Conservation (phyloP, 1,140 invertebrate species). For the Drosophila mauritiana region DNA sequence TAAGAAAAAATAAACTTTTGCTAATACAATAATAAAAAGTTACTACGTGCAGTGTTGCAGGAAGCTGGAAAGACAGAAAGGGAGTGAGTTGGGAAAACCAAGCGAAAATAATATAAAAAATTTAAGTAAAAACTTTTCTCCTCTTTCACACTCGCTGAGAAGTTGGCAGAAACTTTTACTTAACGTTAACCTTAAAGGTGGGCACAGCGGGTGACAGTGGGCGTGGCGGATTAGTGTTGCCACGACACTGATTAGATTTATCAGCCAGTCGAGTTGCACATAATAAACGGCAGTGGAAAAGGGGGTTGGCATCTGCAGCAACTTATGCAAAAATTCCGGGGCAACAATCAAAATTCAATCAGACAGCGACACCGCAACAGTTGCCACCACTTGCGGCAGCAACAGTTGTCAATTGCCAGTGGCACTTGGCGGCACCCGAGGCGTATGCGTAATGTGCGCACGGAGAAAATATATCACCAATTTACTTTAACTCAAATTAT, state of each 20-base stretch:
- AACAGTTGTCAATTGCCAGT: conserved; percentile 75
- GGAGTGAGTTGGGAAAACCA: not conserved
- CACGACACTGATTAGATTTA: conserved; percentile 80
- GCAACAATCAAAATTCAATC: conserved; percentile 78
- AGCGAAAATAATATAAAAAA: conserved; percentile 57
- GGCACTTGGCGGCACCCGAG: conserved; percentile 26
- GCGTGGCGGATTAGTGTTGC: conserved; percentile 59
- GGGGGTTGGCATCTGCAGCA: conserved; percentile 7
- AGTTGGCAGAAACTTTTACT: conserved; percentile 65
- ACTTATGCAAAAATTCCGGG: conserved; percentile 64
- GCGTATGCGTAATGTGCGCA: conserved; percentile 63
- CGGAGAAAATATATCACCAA: not conserved
- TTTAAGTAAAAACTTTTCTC: conserved; percentile 67
- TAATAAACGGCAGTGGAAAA: conserved; percentile 44
- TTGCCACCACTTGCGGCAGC: conserved; percentile 67
- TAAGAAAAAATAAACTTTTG: conserved; percentile 68
- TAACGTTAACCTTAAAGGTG: conserved; percentile 69
- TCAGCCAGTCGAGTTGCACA: conserved; percentile 67
- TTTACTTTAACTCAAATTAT: too few relatives aligned
- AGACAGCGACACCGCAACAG: conserved; percentile 70
- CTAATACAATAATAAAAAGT: conserved; percentile 82
- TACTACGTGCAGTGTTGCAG: conserved; percentile 71
- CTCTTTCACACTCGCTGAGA: conserved; percentile 45
- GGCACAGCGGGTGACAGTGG: conserved; percentile 1
- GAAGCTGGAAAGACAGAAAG: not conserved